Evolutionary conservation across 2,888 invertebrate species (phyloP).

Genomic region (Pterostichus madidus): DNA sequence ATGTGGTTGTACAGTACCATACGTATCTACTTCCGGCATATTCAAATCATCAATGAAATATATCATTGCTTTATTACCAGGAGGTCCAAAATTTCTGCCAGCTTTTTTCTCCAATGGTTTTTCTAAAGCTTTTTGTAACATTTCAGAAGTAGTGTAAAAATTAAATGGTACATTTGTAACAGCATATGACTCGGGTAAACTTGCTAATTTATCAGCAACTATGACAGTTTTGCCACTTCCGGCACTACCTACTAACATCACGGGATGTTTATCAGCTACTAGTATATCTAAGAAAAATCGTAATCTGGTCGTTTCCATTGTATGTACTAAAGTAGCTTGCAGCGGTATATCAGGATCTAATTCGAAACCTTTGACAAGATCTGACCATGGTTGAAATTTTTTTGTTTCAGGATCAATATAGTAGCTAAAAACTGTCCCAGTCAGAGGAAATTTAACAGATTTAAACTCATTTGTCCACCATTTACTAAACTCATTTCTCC

Average conservation of each 20-base stretch:
- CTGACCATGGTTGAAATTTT: slow-evolving; percentile 92
- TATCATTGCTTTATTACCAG: slow-evolving; percentile 94
- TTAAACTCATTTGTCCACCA: slow-evolving; percentile 97
- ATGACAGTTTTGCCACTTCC: slow-evolving; percentile 97
- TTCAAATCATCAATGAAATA: slow-evolving; percentile 98
- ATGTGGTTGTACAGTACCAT: slow-evolving; percentile 97
- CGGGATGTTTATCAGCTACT: slow-evolving; percentile 87
- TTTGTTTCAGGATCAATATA: slow-evolving; percentile 93
- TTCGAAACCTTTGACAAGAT: slow-evolving; percentile 88
- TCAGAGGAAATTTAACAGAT: slow-evolving; percentile 90
- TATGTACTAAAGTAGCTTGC: slow-evolving; percentile 88
- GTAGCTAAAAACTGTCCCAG: slow-evolving; percentile 92
- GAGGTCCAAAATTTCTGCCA: slow-evolving; percentile 95
- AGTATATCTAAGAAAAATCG: slow-evolving; percentile 92
- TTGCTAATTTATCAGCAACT: slow-evolving; percentile 88
- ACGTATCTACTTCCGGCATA: slow-evolving; percentile 97
- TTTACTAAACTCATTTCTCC: slow-evolving; percentile 96
- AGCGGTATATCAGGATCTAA: slow-evolving; percentile 92
- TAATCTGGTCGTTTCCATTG: slow-evolving; percentile 90
- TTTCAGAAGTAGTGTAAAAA: slow-evolving; percentile 96
- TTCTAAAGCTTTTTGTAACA: slow-evolving; percentile 92
- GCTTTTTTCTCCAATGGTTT: slow-evolving; percentile 97
- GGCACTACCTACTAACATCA: slow-evolving; percentile 94
- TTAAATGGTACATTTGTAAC: slow-evolving; percentile 95
- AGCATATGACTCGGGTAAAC: slow-evolving; percentile 87